Percentiles rank a stretch among this genome's conserved stretches.
These are phyloP conservation scores for Musca vetustissima DNA, from an alignment of 1,140 invertebrate species.

Conservation along the genomic window DNA sequence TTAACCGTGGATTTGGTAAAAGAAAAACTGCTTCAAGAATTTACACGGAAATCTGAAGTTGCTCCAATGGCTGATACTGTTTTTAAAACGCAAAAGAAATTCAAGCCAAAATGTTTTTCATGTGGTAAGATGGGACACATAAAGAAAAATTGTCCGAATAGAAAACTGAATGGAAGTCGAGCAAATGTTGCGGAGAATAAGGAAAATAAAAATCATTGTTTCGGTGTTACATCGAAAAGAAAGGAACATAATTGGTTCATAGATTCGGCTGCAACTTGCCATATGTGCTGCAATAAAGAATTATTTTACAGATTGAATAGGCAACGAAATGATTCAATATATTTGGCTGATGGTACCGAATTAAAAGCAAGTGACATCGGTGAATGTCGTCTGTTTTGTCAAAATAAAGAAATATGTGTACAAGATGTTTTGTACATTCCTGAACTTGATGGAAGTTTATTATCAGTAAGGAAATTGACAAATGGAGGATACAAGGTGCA, in stretches of 20 bases:
- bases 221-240: no score
- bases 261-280: no score
- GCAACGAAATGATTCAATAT: no score
- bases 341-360: neutral
- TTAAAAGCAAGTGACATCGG: slow-evolving; percentile 5
- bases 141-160: neutral
- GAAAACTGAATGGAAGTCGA: no score
- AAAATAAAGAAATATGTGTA: slow-evolving; percentile 7
- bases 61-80: neutral
- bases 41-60: neutral
- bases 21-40: neutral
- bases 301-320: no score
- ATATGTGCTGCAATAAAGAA: no score
- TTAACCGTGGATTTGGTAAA: no score
- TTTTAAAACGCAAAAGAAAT: no score
- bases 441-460: slow-evolving; percentile 11
- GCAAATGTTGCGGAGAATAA: neutral
- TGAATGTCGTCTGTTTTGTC: slow-evolving; percentile 1
- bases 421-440: slow-evolving; percentile 17
- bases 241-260: neutral
- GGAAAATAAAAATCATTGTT: neutral
- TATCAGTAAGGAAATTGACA: slow-evolving; percentile 10
- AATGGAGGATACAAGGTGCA: slow-evolving; percentile 6
- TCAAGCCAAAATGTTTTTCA: no score
- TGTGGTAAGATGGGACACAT: slow-evolving; percentile 11